A percentile compares a stretch with the other conserved stretches of the same genome.
Conservation (phyloP, 2,888 invertebrate genomes). For the Trisateles emortualis region DNA sequence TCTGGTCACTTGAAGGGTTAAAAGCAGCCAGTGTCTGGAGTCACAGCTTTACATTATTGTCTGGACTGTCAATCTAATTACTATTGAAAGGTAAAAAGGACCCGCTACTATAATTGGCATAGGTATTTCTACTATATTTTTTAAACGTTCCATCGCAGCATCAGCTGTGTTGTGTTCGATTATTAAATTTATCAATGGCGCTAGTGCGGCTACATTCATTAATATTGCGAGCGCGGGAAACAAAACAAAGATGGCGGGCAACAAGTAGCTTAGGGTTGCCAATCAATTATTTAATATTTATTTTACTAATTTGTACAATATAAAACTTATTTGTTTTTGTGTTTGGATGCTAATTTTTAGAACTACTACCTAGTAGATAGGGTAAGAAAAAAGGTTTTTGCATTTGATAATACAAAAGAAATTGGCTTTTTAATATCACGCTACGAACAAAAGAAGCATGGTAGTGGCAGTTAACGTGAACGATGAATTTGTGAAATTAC, state of each 20-base stretch:
- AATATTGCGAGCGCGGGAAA: conserved; percentile 54
- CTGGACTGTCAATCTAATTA: conserved; percentile 35
- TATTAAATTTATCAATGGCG: conserved; percentile 59
- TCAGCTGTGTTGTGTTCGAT: conserved; percentile 25
- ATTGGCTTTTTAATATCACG: too few relatives aligned
- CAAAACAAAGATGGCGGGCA: conserved; percentile 61
- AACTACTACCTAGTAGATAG: too few relatives aligned
- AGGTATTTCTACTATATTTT: conserved; percentile 33
- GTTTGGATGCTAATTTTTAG: too few relatives aligned
- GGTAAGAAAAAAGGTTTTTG: too few relatives aligned
- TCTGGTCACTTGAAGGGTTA: too few relatives aligned
- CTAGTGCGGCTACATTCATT: conserved; percentile 58
- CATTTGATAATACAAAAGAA: too few relatives aligned
- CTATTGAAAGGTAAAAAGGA: conserved; percentile 20
- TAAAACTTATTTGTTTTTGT: too few relatives aligned
- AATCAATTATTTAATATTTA: not conserved
- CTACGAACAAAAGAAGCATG: too few relatives aligned
- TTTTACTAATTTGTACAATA: not conserved
- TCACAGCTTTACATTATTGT: not conserved
- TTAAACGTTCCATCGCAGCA: conserved; percentile 29
- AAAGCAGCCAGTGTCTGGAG: too few relatives aligned
- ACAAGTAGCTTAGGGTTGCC: conserved; percentile 45
- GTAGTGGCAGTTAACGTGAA: too few relatives aligned
- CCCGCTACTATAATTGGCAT: conserved; percentile 33
- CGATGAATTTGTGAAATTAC: too few relatives aligned